Evolutionary conservation across 1,140 invertebrate genomes (phyloP), one percentile per base, ranked within the genome.

Genomic region (Cyclina sinensis): DNA sequence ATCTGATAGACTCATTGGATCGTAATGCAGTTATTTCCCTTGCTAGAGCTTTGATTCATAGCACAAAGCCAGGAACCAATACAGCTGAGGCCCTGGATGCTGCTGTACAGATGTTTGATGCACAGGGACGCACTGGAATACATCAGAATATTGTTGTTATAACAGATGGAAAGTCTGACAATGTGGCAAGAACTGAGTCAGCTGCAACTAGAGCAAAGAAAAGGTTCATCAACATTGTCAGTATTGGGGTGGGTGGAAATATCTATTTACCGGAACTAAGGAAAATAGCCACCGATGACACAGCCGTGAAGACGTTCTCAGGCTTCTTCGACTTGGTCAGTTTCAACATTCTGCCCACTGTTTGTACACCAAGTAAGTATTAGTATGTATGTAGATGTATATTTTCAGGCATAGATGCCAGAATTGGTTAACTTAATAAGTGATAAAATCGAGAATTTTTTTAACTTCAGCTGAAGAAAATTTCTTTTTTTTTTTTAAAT

Each of bases 331-430:
- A 30, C 35, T 46, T 70, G 35, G 12, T 68, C 0, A 27, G 5
- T 5, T 37, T 27, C 27, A 48, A 83, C 27, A 27, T 83, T 24
- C 43, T 83, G 5, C 80, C 80, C 11, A 46, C 21, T 59, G 57
- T 83, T 39, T 83, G 80, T 30, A 70, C 65, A 70, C 80, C 54
- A 68, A 46, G 79, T 81, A 62, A 81, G 32, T 78, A 11, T 5
- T 78, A 46, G 14, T 9, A 46, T n/a, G n/a, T n/a, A n/a, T n/a
- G n/a, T n/a, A n/a, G n/a, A n/a, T n/a, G n/a, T n/a, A n/a, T n/a
- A n/a, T n/a, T n/a, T n/a, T n/a, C n/a, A n/a, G n/a, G n/a, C n/a
- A n/a, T n/a, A n/a, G n/a, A n/a, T n/a, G n/a, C n/a, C n/a, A n/a
- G n/a, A n/a, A n/a, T n/a, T n/a, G n/a, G n/a, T n/a, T n/a, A n/a